These are phyloP conservation scores for Dioctria linearis DNA, from an alignment of 2,888 invertebrate species.

Conservation along the genomic window DNA sequence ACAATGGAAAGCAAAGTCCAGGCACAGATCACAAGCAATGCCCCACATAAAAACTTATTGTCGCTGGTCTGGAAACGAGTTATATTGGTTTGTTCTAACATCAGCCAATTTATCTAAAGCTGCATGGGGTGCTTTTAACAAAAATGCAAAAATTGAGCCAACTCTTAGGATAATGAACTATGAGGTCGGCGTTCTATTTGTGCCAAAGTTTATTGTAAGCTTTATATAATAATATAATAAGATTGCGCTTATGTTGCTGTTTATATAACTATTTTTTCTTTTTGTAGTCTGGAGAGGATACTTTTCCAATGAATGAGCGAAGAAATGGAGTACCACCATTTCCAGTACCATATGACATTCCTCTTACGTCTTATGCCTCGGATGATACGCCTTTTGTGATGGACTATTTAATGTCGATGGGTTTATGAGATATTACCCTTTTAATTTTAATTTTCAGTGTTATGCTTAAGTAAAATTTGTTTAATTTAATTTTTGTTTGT, in stretches of 20 bases:
- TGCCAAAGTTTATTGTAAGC: slow-evolving; percentile 87
- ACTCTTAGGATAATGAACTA: slow-evolving; percentile 84
- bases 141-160: slow-evolving; percentile 74
- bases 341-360: slow-evolving; percentile 87
- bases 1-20: slow-evolving; percentile 85
- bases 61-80: slow-evolving; percentile 79
- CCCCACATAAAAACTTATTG: slow-evolving; percentile 96
- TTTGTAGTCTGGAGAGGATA: slow-evolving; percentile 75
- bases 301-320: slow-evolving; percentile 73
- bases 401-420: slow-evolving; percentile 72
- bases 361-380: slow-evolving; percentile 79
- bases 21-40: slow-evolving; percentile 85
- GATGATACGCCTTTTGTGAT: slow-evolving; percentile 81
- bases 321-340: slow-evolving; percentile 70
- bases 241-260: too few relatives aligned
- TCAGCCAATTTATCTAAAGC: slow-evolving; percentile 98
- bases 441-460: too few relatives aligned
- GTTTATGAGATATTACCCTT: background rate
- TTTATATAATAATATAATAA: background rate
- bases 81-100: slow-evolving; percentile 87
- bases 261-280: slow-evolving; percentile 31
- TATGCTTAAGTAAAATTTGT: too few relatives aligned
- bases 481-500: too few relatives aligned
- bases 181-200: slow-evolving; percentile 91
- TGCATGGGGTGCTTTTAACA: slow-evolving; percentile 89